Conservation (phyloP, 92 coral and sea anemone genomes). For the Pocillopora meandrina region DNA sequence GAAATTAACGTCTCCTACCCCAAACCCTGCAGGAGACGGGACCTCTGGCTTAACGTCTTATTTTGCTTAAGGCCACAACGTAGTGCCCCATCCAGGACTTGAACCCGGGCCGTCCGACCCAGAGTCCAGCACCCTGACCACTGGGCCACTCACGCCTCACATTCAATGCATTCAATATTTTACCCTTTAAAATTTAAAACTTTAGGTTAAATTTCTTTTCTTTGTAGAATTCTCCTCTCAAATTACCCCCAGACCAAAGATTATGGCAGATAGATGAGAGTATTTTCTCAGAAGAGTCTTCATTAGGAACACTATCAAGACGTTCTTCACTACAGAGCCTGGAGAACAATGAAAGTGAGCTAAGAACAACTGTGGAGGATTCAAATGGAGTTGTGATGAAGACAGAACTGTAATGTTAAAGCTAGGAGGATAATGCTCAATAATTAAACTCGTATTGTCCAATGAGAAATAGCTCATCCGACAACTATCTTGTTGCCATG, state of each 20-base stretch:
- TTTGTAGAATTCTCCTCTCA: constrained; percentile 71
- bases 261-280: constrained; percentile 78
- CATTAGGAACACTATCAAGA: constrained; percentile 55
- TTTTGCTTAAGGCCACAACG: too few species aligned
- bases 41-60: too few species aligned
- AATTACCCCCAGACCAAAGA: constrained; percentile 83
- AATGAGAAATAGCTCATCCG: neutral
- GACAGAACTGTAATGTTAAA: constrained; percentile 35
- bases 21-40: too few species aligned
- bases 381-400: constrained; percentile 21
- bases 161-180: too few species aligned
- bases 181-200: neutral
- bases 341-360: constrained; percentile 41
- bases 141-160: too few species aligned
- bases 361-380: constrained; percentile 24
- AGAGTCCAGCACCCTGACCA: too few species aligned
- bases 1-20: too few species aligned
- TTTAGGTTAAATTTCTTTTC: neutral
- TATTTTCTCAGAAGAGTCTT: constrained; percentile 68
- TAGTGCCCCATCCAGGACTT: too few species aligned
- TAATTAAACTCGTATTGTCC: neutral
- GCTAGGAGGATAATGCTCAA: neutral
- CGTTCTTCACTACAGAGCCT: constrained; percentile 70
- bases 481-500: neutral
- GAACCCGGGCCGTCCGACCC: too few species aligned